phyloP scores from a whole-genome alignment of 2,113 vertebrate species.

The Pseudorasbora parva region DNA sequence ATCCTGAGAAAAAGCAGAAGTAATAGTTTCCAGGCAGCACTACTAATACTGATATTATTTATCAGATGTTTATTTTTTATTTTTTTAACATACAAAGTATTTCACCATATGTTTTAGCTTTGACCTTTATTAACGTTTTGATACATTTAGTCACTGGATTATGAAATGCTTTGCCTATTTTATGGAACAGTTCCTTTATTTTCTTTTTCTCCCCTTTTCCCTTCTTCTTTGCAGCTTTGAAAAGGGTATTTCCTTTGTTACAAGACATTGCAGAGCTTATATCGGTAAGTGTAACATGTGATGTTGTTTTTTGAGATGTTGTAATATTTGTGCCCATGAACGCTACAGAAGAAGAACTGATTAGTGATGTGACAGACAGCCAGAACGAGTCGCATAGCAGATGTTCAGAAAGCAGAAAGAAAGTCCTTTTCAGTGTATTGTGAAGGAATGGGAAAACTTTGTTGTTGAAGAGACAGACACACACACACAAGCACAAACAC shows the following conservation, averaged over 20 bases:
- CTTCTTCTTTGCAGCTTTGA: neutral
- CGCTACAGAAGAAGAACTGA: neutral
- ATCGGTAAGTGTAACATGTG: slow-evolving; percentile 36
- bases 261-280: slow-evolving; percentile 22
- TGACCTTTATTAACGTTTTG: neutral
- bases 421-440: neutral
- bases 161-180: neutral
- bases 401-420: neutral
- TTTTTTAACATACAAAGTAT: neutral
- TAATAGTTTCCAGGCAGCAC: neutral
- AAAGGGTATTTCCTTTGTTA: slow-evolving; percentile 32
- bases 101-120: neutral
- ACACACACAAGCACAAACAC: too few species aligned
- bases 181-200: slow-evolving; percentile 27
- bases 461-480: neutral
- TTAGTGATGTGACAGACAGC: neutral
- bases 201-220: neutral
- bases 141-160: neutral
- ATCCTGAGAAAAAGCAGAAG: neutral
- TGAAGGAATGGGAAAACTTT: neutral
- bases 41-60: neutral
- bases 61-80: neutral
- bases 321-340: neutral
- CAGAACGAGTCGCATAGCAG: neutral
- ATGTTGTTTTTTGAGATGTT: slow-evolving; percentile 12